Evolutionary conservation across 2,113 vertebrate species (phyloP), one percentile per base, ranked within the genome.

Genomic region (Melanotaenia duboulayi): DNA sequence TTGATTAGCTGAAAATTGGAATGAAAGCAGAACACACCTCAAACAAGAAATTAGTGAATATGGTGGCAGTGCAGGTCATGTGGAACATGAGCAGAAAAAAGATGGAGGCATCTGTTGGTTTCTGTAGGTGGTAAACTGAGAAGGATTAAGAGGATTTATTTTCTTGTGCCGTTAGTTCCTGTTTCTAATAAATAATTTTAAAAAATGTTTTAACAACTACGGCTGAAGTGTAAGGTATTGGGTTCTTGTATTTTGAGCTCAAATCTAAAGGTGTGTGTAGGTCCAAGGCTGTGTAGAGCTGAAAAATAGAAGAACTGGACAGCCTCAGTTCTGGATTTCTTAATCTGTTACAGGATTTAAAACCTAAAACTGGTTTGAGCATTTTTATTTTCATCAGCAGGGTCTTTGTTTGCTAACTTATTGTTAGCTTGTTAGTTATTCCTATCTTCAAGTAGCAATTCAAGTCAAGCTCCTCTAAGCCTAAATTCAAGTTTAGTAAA

Each of bases 231-330:
- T 58, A 63, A 72, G 2, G 3, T 62, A 37, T 65, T 37, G 49
- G 22, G 35, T 60, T 51, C 51, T 39, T 62, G 57, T 28, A 23
- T 63, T 61, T 58, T 63, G 65, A 58, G 57, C 57, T 71, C 46
- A 51, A 35, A 52, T 52, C 37, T 19, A 25, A 9, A 65, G 52
- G 13, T 50, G 7, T 28, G 8, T 35, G 56, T 63, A 66, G 48
- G 58, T 48, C 39, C 57, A 14, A 24, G 49, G 14, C 63, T 52
- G 51, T 74, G 3, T 25, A 10, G 14, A 20, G 56, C 65, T 74
- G 55, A 40, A 71, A 56, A 48, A 19, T 35, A 51, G 32, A 17
- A 50, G 46, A 65, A 50, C 4, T 64, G 14, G 49, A 56, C n/a
- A 40, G n/a, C 17, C 17, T 62, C 16, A 40, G 0, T 25, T 13